phyloP scores from a whole-genome alignment of 1,140 invertebrate species.

The Drosophila aff. region DNA sequence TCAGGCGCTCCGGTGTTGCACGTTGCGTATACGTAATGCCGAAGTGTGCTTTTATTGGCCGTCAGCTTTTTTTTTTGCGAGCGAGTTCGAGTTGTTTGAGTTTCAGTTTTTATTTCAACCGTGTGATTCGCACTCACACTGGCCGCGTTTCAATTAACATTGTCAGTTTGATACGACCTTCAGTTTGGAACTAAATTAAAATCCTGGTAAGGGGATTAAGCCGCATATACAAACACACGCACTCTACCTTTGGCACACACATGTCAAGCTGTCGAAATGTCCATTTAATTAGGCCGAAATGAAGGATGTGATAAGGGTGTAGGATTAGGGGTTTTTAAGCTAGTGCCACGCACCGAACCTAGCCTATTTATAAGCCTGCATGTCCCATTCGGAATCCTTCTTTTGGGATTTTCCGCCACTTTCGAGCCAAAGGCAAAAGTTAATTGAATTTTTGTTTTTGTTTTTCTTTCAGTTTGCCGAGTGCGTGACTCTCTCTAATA shows the following conservation, averaged over 20 bases:
- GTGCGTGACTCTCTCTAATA: slow-evolving; percentile 53
- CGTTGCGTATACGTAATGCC: slow-evolving; percentile 66
- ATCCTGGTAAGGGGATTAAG: slow-evolving; percentile 21
- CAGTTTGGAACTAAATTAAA: slow-evolving; percentile 54
- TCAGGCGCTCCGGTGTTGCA: slow-evolving; percentile 31
- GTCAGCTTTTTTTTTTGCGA: slow-evolving; percentile 40
- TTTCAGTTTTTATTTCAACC: slow-evolving; percentile 46
- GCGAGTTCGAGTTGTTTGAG: slow-evolving; percentile 29
- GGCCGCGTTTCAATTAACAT: slow-evolving; percentile 75
- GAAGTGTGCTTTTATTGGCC: slow-evolving; percentile 42
- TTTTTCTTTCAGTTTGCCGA: slow-evolving; percentile 64
- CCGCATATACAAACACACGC: neutral
- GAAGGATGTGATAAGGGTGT: slow-evolving; percentile 57
- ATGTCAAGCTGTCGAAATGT: slow-evolving; percentile 62
- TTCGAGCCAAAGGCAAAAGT: slow-evolving; percentile 47
- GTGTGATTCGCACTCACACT: slow-evolving; percentile 40
- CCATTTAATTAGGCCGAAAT: slow-evolving; percentile 69
- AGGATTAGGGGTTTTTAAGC: slow-evolving; percentile 48
- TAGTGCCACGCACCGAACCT: slow-evolving; percentile 20
- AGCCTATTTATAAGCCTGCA: slow-evolving; percentile 30
- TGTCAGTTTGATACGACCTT: slow-evolving; percentile 60
- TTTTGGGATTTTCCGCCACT: slow-evolving; percentile 13
- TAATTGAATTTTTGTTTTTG: slow-evolving; percentile 77
- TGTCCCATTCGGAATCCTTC: slow-evolving; percentile 3
- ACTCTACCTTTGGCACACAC: slow-evolving; percentile 13